Percentiles rank a stretch among this genome's conserved stretches.
Conservation (phyloP, 2,797 vertebrate species). For the Cossypha niveicapilla region DNA sequence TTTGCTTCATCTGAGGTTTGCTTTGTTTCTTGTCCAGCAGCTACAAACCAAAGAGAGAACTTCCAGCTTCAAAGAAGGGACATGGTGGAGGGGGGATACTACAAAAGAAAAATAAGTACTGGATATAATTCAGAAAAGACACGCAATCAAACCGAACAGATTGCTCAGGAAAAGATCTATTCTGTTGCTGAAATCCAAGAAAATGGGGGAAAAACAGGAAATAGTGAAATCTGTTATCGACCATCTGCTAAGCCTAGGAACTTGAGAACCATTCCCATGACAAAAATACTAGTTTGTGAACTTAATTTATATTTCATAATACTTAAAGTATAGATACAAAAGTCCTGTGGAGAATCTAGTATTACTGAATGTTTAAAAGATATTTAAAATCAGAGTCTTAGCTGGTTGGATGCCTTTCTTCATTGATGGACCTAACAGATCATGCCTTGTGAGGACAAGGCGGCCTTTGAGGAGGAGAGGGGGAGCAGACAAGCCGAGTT, state of each 20-base stretch:
- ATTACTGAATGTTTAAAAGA: background rate
- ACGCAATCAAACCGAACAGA: conserved; percentile 59
- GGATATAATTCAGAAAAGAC: conserved; percentile 67
- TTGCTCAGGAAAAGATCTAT: conserved; percentile 69
- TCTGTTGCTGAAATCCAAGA: conserved; percentile 69
- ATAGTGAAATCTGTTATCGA: conserved; percentile 67
- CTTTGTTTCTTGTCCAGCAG: conserved; percentile 34
- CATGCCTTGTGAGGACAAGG: background rate
- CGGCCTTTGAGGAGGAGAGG: background rate
- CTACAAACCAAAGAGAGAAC: background rate
- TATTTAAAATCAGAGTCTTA: background rate
- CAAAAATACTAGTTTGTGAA: conserved; percentile 57
- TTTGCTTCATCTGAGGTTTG: background rate
- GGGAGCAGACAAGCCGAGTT: background rate
- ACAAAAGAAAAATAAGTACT: conserved; percentile 59
- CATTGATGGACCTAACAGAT: background rate
- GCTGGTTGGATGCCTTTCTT: background rate
- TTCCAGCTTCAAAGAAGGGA: background rate
- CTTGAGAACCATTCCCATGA: conserved; percentile 54
- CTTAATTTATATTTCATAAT: conserved; percentile 45
- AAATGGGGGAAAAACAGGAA: conserved; percentile 69
- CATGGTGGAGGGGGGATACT: background rate
- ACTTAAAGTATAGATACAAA: background rate
- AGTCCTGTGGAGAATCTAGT: background rate
- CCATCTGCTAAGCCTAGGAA: conserved; percentile 62